phyloP scores from a whole-genome alignment of 1,140 invertebrate genomes.

The Alviniconcha marisindica region DNA sequence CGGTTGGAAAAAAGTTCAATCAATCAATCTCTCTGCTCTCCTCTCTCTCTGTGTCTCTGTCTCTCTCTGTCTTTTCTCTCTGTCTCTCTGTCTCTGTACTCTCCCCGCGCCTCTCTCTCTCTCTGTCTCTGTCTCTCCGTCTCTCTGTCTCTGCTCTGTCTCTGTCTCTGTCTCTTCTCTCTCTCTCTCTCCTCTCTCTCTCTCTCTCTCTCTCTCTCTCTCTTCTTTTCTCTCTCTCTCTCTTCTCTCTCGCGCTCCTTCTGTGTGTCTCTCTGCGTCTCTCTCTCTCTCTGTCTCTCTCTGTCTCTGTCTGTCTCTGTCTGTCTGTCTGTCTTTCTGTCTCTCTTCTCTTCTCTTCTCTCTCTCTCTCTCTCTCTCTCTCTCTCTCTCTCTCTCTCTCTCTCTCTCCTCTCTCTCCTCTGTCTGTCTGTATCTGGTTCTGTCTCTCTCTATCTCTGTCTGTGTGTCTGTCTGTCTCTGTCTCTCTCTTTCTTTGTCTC shows the following conservation, averaged over 20 bases:
- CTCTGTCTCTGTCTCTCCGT: neutral
- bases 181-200: neutral
- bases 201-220: neutral
- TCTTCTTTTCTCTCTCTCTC: neutral
- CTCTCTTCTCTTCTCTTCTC: neutral
- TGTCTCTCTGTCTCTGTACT: too few species aligned
- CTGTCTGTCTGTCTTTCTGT: neutral
- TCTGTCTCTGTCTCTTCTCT: neutral
- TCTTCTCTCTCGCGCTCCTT: neutral
- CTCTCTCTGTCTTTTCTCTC: neutral
- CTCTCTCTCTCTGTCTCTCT: neutral
- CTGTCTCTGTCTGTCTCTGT: neutral
- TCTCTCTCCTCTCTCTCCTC: neutral
- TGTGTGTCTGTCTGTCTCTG: neutral
- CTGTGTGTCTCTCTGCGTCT: too few species aligned
- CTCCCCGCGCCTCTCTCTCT: too few species aligned
- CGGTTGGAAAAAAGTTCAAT: neutral
- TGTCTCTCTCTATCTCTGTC: neutral
- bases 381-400: neutral
- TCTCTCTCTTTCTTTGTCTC: conserved; percentile 2
- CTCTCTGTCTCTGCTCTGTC: too few species aligned
- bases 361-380: neutral
- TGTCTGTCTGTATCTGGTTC: neutral
- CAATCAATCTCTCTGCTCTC: too few species aligned
- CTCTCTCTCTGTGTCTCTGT: neutral